A percentile compares a stretch with the other conserved stretches of the same genome.
Evolutionary conservation across 1,140 invertebrate genomes (phyloP).

Genomic region (Drosophila pallidifrons): DNA sequence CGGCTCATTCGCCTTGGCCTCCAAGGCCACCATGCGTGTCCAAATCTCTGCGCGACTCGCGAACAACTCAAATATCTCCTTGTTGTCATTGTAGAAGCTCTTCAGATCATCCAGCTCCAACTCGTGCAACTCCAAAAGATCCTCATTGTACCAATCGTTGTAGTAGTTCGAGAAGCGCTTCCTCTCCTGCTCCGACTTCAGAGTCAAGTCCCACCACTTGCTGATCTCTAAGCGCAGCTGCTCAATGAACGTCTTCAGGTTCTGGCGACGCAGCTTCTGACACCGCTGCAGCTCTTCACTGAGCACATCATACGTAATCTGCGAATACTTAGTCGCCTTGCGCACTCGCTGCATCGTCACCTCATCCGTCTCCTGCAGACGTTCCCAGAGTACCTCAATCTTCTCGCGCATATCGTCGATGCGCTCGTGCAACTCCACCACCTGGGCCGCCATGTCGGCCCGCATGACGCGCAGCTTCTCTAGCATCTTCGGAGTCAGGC

Average conservation of each 20-base stretch:
- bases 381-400: slow-evolving; percentile 87
- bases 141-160: slow-evolving; percentile 90
- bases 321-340: slow-evolving; percentile 71
- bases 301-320: slow-evolving; percentile 86
- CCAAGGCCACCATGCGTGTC: slow-evolving; percentile 89
- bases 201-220: slow-evolving; percentile 90
- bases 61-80: slow-evolving; percentile 89
- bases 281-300: slow-evolving; percentile 88
- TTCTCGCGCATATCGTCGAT: slow-evolving; percentile 86
- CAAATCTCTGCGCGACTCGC: slow-evolving; percentile 88
- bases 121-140: slow-evolving; percentile 90
- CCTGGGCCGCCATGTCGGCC: slow-evolving; percentile 47
- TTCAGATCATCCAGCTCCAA: slow-evolving; percentile 89
- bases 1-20: slow-evolving; percentile 90
- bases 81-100: slow-evolving; percentile 89
- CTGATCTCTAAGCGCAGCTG: slow-evolving; percentile 89
- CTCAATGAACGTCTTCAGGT: slow-evolving; percentile 89
- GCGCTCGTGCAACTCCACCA: slow-evolving; percentile 80
- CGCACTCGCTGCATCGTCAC: slow-evolving; percentile 42
- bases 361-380: slow-evolving; percentile 84
- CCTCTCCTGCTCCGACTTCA: slow-evolving; percentile 87
- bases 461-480: slow-evolving; percentile 51
- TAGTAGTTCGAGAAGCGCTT: slow-evolving; percentile 88
- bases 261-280: slow-evolving; percentile 88
- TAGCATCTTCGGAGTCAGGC: slow-evolving; percentile 58